A percentile compares a stretch with the other conserved stretches of the same genome.
Conservation (phyloP, 2,888 invertebrate species). For the Anthrax anthrax region DNA sequence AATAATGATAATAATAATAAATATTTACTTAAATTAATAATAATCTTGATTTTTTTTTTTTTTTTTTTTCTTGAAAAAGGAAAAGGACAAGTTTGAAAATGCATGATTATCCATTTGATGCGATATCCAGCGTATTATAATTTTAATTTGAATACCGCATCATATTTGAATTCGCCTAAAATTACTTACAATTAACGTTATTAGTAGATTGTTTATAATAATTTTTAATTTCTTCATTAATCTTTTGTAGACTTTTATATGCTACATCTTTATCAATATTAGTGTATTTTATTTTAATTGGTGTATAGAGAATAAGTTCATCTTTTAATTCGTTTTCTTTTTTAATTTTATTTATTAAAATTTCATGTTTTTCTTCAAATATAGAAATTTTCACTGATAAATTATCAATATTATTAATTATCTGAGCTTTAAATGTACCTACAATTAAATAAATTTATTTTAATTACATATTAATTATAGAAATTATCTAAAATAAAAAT, state of each 20-base stretch:
- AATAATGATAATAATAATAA: not conserved
- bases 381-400: conserved; percentile 19
- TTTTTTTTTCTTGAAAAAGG: no score
- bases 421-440: conserved; percentile 25
- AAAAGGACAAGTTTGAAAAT: no score
- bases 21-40: no score
- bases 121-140: no score
- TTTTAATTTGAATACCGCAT: no score
- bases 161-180: conserved; percentile 4
- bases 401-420: conserved; percentile 20
- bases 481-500: not conserved
- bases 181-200: conserved; percentile 15
- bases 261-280: conserved; percentile 25
- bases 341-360: conserved; percentile 16
- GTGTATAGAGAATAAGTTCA: conserved; percentile 22
- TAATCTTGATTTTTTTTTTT: no score
- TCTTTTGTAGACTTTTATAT: conserved; percentile 19
- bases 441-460: not conserved
- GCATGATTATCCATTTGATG: no score
- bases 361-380: conserved; percentile 21
- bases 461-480: not conserved
- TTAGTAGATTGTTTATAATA: conserved; percentile 22
- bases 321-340: conserved; percentile 19
- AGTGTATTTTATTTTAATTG: conserved; percentile 20
- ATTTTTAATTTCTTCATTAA: conserved; percentile 21